These are phyloP conservation scores for Chroicocephalus ridibundus DNA, from an alignment of 2,113 vertebrate genomes.

Conservation along the genomic window DNA sequence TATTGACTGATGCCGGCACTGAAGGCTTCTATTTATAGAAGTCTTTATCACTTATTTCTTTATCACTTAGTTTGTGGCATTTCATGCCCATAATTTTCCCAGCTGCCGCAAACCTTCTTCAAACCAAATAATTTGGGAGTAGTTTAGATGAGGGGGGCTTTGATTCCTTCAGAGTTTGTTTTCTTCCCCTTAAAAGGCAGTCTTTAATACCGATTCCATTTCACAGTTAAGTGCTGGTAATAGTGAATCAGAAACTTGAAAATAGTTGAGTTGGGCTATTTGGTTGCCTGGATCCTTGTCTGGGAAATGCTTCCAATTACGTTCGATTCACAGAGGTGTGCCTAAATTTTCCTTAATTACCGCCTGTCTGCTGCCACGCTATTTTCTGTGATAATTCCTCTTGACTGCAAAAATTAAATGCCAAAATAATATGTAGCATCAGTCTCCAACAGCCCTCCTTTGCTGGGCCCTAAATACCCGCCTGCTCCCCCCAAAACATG, in stretches of 20 bases:
- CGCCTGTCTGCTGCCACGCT: neutral
- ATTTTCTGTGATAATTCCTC: neutral
- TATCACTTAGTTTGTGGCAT: neutral
- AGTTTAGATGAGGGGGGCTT: neutral
- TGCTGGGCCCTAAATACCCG: neutral
- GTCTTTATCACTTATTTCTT: neutral
- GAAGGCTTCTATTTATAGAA: neutral
- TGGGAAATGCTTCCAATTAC: neutral
- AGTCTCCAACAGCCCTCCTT: neutral
- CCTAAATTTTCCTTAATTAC: neutral
- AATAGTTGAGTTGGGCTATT: neutral
- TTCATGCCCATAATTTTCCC: neutral
- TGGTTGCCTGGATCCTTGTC: neutral
- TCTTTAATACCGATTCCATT: neutral
- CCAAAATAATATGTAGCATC: neutral
- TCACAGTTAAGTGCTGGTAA: neutral
- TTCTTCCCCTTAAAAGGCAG: neutral
- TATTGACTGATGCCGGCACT: neutral
- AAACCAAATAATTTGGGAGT: neutral
- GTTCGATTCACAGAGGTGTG: neutral
- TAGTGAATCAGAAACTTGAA: neutral
- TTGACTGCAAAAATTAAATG: neutral
- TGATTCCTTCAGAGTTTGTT: neutral
- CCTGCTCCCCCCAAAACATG: neutral
- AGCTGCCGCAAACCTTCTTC: neutral